Evolutionary conservation across 2,797 vertebrate species (phyloP).

Genomic region (Notolepis coatsorum): DNA sequence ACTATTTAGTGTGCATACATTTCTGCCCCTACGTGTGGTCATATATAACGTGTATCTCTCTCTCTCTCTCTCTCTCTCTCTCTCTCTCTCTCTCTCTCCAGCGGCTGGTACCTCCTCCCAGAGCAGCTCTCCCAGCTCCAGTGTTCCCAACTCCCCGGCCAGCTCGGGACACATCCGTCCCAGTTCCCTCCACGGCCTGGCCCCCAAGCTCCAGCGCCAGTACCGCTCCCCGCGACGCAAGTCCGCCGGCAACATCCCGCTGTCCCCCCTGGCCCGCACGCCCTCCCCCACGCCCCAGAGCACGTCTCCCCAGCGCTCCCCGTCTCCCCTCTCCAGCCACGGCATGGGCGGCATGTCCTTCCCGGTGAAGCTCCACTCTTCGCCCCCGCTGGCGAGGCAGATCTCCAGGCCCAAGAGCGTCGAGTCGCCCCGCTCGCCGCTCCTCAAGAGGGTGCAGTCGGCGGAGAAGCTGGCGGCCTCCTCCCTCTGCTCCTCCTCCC

Average conservation of each 20-base stretch:
- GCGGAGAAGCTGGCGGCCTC: constrained; percentile 92
- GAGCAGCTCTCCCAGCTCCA: constrained; percentile 97
- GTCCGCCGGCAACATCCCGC: constrained; percentile 95
- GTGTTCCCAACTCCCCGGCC: constrained; percentile 95
- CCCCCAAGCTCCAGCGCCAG: constrained; percentile 95
- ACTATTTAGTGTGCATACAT: too few relatives aligned
- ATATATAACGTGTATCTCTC: too few relatives aligned
- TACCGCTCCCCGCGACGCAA: constrained; percentile 95
- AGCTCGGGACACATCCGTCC: constrained; percentile 94
- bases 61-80: too few relatives aligned
- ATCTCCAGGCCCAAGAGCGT: constrained; percentile 95
- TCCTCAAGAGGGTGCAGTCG: constrained; percentile 96
- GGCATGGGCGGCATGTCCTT: constrained; percentile 85
- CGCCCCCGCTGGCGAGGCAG: constrained; percentile 90
- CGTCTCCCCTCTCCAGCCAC: constrained; percentile 89
- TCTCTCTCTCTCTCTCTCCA: constrained; percentile 39
- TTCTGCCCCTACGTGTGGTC: too few relatives aligned
- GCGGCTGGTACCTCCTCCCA: constrained; percentile 95
- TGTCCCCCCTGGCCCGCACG: constrained; percentile 95
- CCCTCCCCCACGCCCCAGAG: constrained; percentile 94
- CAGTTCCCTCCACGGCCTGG: constrained; percentile 94
- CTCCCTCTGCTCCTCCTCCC: constrained; percentile 75
- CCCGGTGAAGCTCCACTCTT: constrained; percentile 93
- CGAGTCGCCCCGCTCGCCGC: constrained; percentile 92
- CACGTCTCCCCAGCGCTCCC: constrained; percentile 93